Evolutionary conservation across 2,797 vertebrate species (phyloP).

Genomic region (Neosilurus mollespiculum): DNA sequence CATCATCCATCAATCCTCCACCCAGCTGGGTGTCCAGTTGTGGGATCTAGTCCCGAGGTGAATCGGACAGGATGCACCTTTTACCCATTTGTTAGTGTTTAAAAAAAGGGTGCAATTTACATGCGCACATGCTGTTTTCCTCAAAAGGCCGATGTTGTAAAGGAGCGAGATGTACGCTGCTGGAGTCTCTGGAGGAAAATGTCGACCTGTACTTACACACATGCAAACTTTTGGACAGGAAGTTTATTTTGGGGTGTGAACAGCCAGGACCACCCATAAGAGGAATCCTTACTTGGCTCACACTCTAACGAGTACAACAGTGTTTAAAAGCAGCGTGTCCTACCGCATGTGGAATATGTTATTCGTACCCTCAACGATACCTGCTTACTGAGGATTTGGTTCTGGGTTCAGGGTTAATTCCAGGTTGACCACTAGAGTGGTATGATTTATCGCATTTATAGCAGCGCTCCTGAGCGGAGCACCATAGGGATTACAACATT

Average conservation of each 20-base stretch:
- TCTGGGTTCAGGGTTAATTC: not conserved
- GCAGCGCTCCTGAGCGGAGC: no score
- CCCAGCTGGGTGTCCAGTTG: slow-evolving; percentile 27
- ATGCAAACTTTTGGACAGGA: slow-evolving; percentile 41
- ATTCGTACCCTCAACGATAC: not conserved
- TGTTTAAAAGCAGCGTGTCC: not conserved
- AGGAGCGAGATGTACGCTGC: slow-evolving; percentile 20
- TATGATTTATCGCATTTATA: not conserved
- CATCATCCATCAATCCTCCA: slow-evolving; percentile 30
- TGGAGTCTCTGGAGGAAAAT: slow-evolving; percentile 46
- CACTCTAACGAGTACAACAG: not conserved
- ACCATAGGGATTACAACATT: no score
- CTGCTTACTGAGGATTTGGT: not conserved
- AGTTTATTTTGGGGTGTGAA: slow-evolving; percentile 54
- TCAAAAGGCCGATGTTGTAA: slow-evolving; percentile 51
- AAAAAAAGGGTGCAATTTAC: slow-evolving; percentile 46
- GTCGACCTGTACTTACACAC: slow-evolving; percentile 41
- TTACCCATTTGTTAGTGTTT: slow-evolving; percentile 46
- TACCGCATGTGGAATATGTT: not conserved
- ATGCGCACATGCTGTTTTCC: slow-evolving; percentile 50
- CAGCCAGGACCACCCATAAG: slow-evolving; percentile 45
- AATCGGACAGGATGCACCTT: slow-evolving; percentile 61
- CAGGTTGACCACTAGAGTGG: not conserved
- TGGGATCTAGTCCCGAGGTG: slow-evolving; percentile 38
- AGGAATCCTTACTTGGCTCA: slow-evolving; percentile 45